Conservation (phyloP, 2,113 vertebrate species). For the Dicaeum eximium region DNA sequence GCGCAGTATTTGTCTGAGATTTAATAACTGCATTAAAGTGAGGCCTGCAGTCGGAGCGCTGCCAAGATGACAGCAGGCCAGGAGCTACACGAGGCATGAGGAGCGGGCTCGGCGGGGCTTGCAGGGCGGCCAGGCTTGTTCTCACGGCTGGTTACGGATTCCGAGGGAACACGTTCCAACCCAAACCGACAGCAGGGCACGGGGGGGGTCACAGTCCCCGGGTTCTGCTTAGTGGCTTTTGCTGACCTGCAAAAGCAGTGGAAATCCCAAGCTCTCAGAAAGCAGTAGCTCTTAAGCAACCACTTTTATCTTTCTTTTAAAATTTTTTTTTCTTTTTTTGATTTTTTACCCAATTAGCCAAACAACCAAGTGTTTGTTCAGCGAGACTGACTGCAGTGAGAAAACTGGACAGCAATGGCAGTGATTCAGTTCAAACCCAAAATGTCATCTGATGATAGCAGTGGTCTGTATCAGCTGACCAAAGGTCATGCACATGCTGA, state of each 20-base stretch:
- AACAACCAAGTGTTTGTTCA: not conserved
- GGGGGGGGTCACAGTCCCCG: not conserved
- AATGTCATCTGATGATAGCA: not conserved
- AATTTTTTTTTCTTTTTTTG: no score
- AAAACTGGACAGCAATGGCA: not conserved
- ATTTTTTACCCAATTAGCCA: not conserved
- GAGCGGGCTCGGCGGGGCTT: not conserved
- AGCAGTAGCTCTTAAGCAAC: not conserved
- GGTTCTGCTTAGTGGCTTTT: constrained; percentile 16
- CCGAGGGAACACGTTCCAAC: not conserved
- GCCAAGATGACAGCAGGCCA: constrained; percentile 21
- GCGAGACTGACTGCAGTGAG: not conserved
- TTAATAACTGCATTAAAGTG: constrained; percentile 21
- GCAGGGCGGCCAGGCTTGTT: not conserved
- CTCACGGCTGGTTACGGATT: not conserved
- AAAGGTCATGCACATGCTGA: not conserved
- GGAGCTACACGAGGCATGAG: not conserved
- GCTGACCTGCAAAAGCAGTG: not conserved
- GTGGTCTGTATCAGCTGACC: not conserved
- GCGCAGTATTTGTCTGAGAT: not conserved
- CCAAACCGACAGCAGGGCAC: not conserved
- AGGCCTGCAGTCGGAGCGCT: not conserved
- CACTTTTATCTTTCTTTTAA: not conserved
- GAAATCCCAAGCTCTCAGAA: not conserved
- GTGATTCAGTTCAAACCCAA: not conserved